Evolutionary conservation across 2,113 vertebrate genomes (phyloP), one percentile per base, ranked within the genome.

Genomic region (Morone saxatilis): DNA sequence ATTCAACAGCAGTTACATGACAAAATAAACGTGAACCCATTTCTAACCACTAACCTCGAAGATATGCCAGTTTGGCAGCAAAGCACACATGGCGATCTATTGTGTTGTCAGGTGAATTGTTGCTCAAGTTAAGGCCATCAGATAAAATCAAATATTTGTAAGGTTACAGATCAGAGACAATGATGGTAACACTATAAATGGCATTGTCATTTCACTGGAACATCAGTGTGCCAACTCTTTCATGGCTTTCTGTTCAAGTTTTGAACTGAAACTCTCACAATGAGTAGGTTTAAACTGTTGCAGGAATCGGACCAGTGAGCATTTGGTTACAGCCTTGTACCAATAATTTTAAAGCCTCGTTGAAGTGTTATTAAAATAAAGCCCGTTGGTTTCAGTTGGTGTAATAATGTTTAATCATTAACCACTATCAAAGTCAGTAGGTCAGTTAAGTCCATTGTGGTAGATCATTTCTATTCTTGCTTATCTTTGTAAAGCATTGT

Each of bases 351-450:
- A 1, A 31, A 66, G 3, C 7, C 40, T 6, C 40, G 14, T 51
- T 47, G 2, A 43, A 4, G 1, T 66, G 7, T 36, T 47, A 4
- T 7, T 16, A 43, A 20, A 2, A 10, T 25, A 59, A 31, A 36
- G 10, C 16, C 16, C n/a, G 13, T 2, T 17, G 9, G 41, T 74
- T 67, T 75, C 69, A 16, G 17, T 67, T 60, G 13, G 9, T 36
- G 7, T 8, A 31, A 31, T 31, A 31, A 31, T 31, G 31, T 31
- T 83, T 62, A 87, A 87, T 73, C 5, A 81, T 84, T 81, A 71
- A 89, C 63, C 1, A 14, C 6, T 10, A 17, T 48, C 2, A 4
- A 40, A 36, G 48, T 50, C 20, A 72, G 10, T 1, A 7, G 19
- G 40, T 31, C 19, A 43, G 36, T 68, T 63, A 43, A 60, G 16